Percentiles rank a stretch among this genome's conserved stretches.
Evolutionary conservation across 1,140 invertebrate genomes (phyloP).

Genomic region (Drosophila yakuba): DNA sequence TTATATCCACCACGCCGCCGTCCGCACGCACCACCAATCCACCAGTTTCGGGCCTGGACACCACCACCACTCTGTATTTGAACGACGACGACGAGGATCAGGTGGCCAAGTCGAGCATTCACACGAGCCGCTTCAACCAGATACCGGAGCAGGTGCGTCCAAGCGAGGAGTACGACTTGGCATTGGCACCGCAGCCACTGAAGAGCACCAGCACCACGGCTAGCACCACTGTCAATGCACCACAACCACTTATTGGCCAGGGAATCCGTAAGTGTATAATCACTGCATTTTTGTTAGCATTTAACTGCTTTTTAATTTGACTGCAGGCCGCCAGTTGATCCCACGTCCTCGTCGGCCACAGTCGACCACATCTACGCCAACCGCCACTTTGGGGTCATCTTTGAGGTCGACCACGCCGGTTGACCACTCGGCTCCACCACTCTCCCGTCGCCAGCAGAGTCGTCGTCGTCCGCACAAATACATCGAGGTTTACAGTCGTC

Average conservation of each 20-base stretch:
- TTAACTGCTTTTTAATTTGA: not conserved
- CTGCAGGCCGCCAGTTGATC: constrained; percentile 58
- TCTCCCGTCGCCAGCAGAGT: constrained; percentile 62
- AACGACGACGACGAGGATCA: constrained; percentile 71
- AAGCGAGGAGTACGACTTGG: constrained; percentile 13
- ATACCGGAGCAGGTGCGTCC: constrained; percentile 54
- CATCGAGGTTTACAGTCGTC: constrained; percentile 69
- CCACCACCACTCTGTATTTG: constrained; percentile 44
- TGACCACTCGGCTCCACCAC: constrained; percentile 39
- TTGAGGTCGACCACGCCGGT: not conserved
- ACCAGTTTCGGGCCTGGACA: constrained; percentile 33
- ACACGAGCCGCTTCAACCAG: constrained; percentile 77
- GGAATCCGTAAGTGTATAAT: constrained; percentile 40
- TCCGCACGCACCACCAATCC: constrained; percentile 28
- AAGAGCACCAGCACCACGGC: constrained; percentile 2
- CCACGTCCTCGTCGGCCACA: constrained; percentile 65
- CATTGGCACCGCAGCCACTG: constrained; percentile 6
- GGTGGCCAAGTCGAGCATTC: constrained; percentile 79
- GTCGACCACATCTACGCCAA: constrained; percentile 25
- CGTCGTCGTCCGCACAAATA: constrained; percentile 73
- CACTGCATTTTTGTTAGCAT: not conserved
- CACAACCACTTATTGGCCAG: constrained; percentile 16
- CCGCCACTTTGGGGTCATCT: constrained; percentile 5
- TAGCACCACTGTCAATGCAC: not conserved
- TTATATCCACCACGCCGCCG: constrained; percentile 38